Evolutionary conservation across 2,888 invertebrate genomes (phyloP), one percentile per base, ranked within the genome.

Genomic region (Tanytarsus gracilentus): DNA sequence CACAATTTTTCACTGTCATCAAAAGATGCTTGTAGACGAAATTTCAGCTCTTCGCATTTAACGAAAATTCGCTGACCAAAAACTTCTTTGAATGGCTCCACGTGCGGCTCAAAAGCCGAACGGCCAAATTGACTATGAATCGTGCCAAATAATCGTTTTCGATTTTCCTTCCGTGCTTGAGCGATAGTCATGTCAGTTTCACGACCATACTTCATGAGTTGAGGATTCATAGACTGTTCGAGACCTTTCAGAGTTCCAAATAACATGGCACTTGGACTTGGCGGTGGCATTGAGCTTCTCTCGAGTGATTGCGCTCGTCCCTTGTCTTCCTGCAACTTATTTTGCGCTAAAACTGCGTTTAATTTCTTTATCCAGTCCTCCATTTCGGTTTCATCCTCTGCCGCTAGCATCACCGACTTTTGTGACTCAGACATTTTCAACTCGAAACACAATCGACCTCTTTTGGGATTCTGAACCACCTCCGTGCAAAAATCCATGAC

Each of bases 401-500:
- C 85, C 6, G 92, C 88, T 67, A 95, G 79, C 50, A 88, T 82
- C 67, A 90, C 91, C 0, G 89, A 88, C 70, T 91, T 90, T 64
- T 88, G 88, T 16, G 88, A 84, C 30, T 58, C 58, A 21, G 81
- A 82, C 89, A 92, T 91, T 63, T 87, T 82, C 44, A 95, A 73
- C 72, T 95, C 94, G 73, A 95, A 94, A 71, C 91, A 87, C 70
- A 81, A 85, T 67, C 87, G 81, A 2, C 91, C 91, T 61, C 90
- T 80, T 75, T 91, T 92, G 16, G 85, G 77, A 76, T 90, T 93
- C 88, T 85, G 84, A 62, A 88, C 82, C 67, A 94, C 90, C 71
- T 92, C 91, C 2, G 86, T 86, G 70, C 93, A 94, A 75, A 92
- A 90, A 72, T 95, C 94, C 85, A 95, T 87, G 65, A 91, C 92